These are phyloP conservation scores for Polyergus mexicanus DNA, from an alignment of 1,140 invertebrate species.

Conservation along the genomic window DNA sequence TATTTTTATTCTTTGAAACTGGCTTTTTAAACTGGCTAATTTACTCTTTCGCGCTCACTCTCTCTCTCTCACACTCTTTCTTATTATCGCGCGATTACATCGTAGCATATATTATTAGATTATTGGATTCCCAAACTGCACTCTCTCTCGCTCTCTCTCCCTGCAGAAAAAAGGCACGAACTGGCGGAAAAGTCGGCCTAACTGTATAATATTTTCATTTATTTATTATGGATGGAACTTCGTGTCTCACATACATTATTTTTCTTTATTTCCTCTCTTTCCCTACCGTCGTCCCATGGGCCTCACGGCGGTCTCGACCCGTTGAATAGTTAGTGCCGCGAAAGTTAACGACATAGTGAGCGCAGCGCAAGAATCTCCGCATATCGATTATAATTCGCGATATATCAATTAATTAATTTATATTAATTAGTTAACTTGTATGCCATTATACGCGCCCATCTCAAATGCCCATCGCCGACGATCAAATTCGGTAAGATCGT, in stretches of 20 bases:
- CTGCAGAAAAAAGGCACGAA: slow-evolving; percentile 87
- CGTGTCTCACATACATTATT: slow-evolving; percentile 85
- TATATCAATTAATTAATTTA: slow-evolving; percentile 31
- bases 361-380: slow-evolving; percentile 69
- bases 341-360: slow-evolving; percentile 72
- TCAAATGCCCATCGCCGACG: slow-evolving; percentile 71
- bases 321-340: slow-evolving; percentile 46
- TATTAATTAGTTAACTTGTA: slow-evolving; percentile 19
- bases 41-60: slow-evolving; percentile 52
- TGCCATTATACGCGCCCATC: slow-evolving; percentile 5
- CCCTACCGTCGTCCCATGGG: slow-evolving; percentile 64
- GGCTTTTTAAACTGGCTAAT: slow-evolving; percentile 45
- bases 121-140: slow-evolving; percentile 84
- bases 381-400: slow-evolving; percentile 7
- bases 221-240: slow-evolving; percentile 87
- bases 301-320: slow-evolving; percentile 49
- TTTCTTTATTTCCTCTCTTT: slow-evolving; percentile 76
- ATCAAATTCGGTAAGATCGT: slow-evolving; percentile 63
- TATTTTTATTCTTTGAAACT: slow-evolving; percentile 25
- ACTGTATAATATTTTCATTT: slow-evolving; percentile 87
- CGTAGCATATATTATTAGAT: slow-evolving; percentile 80
- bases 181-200: slow-evolving; percentile 87
- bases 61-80: background rate
- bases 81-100: slow-evolving; percentile 67
- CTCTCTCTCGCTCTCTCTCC: slow-evolving; percentile 73